phyloP scores from a whole-genome alignment of 2,888 invertebrate species.

The Drosophila anceps region DNA sequence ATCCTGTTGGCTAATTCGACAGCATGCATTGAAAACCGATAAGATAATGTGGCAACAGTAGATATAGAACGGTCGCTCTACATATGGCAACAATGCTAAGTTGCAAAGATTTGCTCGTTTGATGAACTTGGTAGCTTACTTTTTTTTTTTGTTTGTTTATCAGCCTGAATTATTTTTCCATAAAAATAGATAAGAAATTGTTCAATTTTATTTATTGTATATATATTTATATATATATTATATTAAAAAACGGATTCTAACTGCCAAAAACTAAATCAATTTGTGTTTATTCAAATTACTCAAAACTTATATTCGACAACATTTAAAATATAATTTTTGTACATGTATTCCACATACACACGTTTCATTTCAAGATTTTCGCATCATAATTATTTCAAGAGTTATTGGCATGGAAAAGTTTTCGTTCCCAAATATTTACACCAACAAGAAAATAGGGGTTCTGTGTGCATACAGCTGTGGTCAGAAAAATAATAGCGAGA shows the following conservation, averaged over 20 bases:
- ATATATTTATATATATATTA: not conserved
- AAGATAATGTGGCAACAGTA: conserved; percentile 38
- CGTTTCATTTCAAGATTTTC: not conserved
- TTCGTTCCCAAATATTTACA: not conserved
- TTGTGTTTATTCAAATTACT: not conserved
- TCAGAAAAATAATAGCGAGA: too few relatives aligned
- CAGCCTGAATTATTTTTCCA: not conserved
- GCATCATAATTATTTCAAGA: conserved; percentile 4
- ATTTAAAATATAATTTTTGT: not conserved
- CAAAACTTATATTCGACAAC: not conserved
- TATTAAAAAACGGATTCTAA: not conserved
- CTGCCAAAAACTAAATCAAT: not conserved
- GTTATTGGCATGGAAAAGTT: conserved; percentile 20
- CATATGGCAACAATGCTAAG: conserved; percentile 43
- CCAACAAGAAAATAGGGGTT: not conserved
- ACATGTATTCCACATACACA: not conserved
- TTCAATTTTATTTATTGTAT: not conserved
- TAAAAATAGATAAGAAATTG: not conserved
- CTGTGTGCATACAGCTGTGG: not conserved
- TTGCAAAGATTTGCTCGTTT: conserved; percentile 23
- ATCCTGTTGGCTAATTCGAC: conserved; percentile 31
- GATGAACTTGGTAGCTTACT: conserved; percentile 11
- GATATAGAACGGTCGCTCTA: conserved; percentile 21
- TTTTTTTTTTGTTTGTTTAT: not conserved
- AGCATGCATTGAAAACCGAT: conserved; percentile 37